These are phyloP conservation scores for Zosterops borbonicus DNA, from an alignment of 2,113 vertebrate species.

Conservation along the genomic window DNA sequence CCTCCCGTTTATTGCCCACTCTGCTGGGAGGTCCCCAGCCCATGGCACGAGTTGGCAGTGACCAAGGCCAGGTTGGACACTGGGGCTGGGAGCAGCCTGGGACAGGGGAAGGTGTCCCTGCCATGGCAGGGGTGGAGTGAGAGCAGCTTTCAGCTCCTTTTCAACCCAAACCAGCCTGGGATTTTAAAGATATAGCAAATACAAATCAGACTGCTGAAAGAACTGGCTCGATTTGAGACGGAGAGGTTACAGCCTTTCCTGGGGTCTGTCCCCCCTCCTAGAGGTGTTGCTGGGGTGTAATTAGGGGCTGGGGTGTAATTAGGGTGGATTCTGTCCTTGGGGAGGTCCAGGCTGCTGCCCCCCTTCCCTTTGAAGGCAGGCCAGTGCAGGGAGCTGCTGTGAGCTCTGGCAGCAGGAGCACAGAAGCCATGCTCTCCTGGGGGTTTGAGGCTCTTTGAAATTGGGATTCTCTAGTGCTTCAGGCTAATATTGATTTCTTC, in stretches of 20 bases:
- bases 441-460: neutral
- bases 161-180: neutral
- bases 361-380: neutral
- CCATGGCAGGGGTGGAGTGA: neutral
- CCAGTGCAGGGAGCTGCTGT: accelerated
- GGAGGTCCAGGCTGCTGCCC: neutral
- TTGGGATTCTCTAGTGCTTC: neutral
- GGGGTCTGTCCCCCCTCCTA: accelerated
- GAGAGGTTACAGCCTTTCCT: neutral
- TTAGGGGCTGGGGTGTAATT: neutral
- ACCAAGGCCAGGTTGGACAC: accelerated
- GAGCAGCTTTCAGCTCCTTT: neutral
- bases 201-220: neutral
- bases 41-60: neutral
- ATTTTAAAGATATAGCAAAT: neutral
- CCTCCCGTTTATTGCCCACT: accelerated
- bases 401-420: neutral
- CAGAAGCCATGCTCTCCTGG: neutral
- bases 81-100: neutral
- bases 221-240: neutral
- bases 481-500: neutral
- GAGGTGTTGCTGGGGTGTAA: accelerated
- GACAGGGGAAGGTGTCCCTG: neutral
- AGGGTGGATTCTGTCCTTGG: neutral
- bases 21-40: neutral